phyloP scores from a whole-genome alignment of 2,113 vertebrate genomes.

The Dipodomys stephensi region DNA sequence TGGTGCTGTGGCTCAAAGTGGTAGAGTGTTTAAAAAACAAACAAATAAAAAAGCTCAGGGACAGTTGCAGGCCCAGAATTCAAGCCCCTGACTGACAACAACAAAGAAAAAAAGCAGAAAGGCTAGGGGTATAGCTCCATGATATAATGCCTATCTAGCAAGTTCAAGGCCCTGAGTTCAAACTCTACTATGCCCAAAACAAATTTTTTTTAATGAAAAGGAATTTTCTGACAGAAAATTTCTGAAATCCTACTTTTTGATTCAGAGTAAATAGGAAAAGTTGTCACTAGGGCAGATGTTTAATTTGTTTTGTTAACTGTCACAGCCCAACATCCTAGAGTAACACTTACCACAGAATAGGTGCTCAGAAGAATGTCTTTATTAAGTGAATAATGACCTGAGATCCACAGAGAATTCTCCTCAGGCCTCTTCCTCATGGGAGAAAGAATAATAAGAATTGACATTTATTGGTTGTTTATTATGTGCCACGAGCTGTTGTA shows the following conservation, averaged over 20 bases:
- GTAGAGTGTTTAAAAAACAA: no score
- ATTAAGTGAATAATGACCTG: not conserved
- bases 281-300: not conserved
- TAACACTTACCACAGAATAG: fast-evolving
- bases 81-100: no score
- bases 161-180: no score
- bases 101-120: no score
- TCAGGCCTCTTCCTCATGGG: not conserved
- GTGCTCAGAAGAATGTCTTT: not conserved
- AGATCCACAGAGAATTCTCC: not conserved
- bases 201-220: no score
- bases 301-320: not conserved
- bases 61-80: no score
- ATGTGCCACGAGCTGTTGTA: not conserved
- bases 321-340: not conserved
- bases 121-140: no score
- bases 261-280: conserved; percentile 10
- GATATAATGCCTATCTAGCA: no score
- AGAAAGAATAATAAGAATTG: not conserved
- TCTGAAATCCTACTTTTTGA: not conserved
- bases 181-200: no score
- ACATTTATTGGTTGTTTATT: not conserved
- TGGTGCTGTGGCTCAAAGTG: no score
- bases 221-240: not conserved
- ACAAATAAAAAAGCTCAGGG: no score